Base-by-base conservation (phyloP, 2,797 vertebrate genomes). In the Rallus crepitans region DNA sequence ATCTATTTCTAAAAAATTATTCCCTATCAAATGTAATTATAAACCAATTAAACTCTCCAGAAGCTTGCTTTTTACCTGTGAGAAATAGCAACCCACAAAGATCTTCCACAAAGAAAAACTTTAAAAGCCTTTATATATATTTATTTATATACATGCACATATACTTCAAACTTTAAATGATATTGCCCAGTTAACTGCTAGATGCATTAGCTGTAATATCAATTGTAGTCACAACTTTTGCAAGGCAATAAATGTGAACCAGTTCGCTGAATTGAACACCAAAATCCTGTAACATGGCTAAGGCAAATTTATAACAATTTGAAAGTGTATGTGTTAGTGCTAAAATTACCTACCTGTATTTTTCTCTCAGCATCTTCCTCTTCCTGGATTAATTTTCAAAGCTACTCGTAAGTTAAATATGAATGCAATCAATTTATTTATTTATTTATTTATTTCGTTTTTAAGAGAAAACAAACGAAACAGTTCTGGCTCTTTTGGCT, bases 241-340 rank as follows among this genome's bases (percentile, higher is more conserved):
- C 8, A 16, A 93, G 53, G 80, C 45, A 96, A 65, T 94, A 64
- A 93, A 88, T 86, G 55, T 47, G 72, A 94, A 82, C 14, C 76
- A 85, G 76, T 88, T 97, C 79, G 83, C 25, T 94, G 83, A 94
- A 83, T 61, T 88, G 93, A 96, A 47, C 35, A 76, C 79, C 45
- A 90, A 70, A 80, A 91, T 45, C 7, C 70, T 53, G 40, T 84
- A 85, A 27, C 21, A 19, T 31, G 61, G 37, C 69, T 61, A 33
- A 56, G 68, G 73, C 72, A 81, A 75, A 88, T 79, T 82, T 76
- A 31, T 24, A 89, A 72, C 30, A 40, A 28, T 48, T 66, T 69
- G 61, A 18, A 56, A 82, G 47, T 35, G 45, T 47, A 28, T 63
- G 6, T 40, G 20, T 76, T 65, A 53, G 31, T 72, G 53, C 25